A percentile compares a stretch with the other conserved stretches of the same genome.
These are phyloP conservation scores for Nomada fucata DNA, from an alignment of 2,888 invertebrate genomes.

Conservation along the genomic window DNA sequence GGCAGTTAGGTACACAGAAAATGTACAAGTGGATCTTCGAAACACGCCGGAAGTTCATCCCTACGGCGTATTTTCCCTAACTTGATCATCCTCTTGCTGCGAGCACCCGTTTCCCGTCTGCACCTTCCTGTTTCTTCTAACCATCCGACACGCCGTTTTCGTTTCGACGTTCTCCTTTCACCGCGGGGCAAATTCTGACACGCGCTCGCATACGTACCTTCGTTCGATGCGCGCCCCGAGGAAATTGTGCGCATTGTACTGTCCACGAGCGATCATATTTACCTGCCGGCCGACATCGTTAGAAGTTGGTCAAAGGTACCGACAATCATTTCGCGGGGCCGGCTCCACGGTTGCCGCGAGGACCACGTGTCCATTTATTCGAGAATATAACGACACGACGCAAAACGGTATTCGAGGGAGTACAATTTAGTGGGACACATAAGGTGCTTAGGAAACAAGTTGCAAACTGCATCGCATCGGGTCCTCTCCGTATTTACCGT, in stretches of 20 bases:
- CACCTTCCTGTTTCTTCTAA: background rate
- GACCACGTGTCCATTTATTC: constrained; percentile 27
- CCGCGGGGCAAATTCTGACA: background rate
- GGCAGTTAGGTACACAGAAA: constrained; percentile 24
- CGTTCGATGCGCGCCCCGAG: background rate
- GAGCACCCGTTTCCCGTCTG: constrained; percentile 16
- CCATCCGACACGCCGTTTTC: background rate
- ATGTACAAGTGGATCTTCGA: constrained; percentile 14
- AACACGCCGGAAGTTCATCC: constrained; percentile 22
- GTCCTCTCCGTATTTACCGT: constrained; percentile 61
- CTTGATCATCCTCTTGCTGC: constrained; percentile 32
- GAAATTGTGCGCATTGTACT: background rate
- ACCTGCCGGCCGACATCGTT: background rate
- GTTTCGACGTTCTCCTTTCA: background rate
- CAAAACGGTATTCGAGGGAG: constrained; percentile 6
- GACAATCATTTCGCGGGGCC: constrained; percentile 5
- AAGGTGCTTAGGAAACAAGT: constrained; percentile 55
- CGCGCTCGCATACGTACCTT: background rate
- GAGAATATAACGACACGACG: constrained; percentile 34
- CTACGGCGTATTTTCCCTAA: constrained; percentile 35
- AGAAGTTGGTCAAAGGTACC: constrained; percentile 1
- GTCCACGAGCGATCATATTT: background rate
- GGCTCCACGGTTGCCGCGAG: background rate
- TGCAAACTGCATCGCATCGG: constrained; percentile 56
- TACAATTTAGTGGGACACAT: constrained; percentile 47